Evolutionary conservation across 2,888 invertebrate species (phyloP), one percentile per base, ranked within the genome.

Genomic region (Hypolimnas misippus): DNA sequence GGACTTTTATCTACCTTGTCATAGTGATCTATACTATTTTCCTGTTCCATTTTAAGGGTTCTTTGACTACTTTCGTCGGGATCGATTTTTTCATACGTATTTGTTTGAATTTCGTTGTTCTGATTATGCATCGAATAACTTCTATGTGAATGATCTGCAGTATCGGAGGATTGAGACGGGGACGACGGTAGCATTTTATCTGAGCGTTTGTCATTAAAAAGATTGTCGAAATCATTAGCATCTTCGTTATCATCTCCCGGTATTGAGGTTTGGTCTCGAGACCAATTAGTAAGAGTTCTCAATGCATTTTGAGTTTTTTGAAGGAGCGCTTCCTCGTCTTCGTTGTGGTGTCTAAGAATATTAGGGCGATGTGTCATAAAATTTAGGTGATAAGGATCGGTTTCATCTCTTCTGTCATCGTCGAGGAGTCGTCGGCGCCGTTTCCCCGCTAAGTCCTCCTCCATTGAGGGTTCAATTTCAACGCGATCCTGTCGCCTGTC

Each of bases 241-340:
- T 96, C 96, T 69, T 97, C 96, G 74, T 95, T 95, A 67, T 94
- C 94, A 67, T 94, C 94, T 57, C 94, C 88, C 74, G 95, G 95
- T 7, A 92, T 78, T 33, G 94, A 93, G 6, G 93, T 93, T 25
- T 94, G 94, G 12, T 96, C 96, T n/a, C 85, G 82, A 5, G 95
- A 94, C 96, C 97, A 97, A 81, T 95, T 96, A 14, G 96, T 97
- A n/a, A 98, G 88, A 72, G 96, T 96, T 82, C 96, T 96, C 31
- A 98, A 84, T 0, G 97, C 97, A 1, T 96, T 96, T 81, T 97
- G 97, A 2, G 98, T 97, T 83, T 98, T 97, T 55, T 96, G 93
- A 67, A 98, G 96, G 58, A 97, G 93, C 0, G 95, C 95, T 81
- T 97, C 97, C 77, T 97, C 96, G 73, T 96, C 96, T 73, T 95